Base-by-base conservation (phyloP, 1,140 invertebrate genomes). In the Brachionus rotundiformis region DNA sequence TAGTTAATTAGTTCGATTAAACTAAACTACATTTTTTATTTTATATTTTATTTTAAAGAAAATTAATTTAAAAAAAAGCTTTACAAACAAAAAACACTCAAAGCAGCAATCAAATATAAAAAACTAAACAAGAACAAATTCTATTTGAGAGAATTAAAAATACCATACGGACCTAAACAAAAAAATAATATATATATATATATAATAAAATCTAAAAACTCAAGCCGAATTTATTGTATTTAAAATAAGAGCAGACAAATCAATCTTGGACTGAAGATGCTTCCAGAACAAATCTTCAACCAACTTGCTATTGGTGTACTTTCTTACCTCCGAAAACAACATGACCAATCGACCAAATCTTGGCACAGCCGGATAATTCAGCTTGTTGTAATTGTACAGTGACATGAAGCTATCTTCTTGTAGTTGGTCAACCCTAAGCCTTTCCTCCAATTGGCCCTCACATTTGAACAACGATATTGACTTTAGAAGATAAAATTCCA, bases 401-500 rank as follows among this genome's bases (percentile, higher is more conserved):
- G 76, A 79, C 76, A 79, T 79, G 16, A 79, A 79, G 4, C 47
- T 39, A 10, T 79, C 76, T 11, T 79, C 76, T 54, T 59, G 76
- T 8, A 59, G 16, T n/a, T 39, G 76, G 23, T 79, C 76, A 27
- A 63, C 25, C 47, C 41, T 63, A 1, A 13, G 0, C 33, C 59
- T 79, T 27, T 61, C 76, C n/a, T 61, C 44, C 47, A 63, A 33
- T 31, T 54, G 25, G 19, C 11, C 7, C 8, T 63, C 76, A 11
- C 31, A 31, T 33, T 79, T 79, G 33, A 79, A 79, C 47, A 79
- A 79, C 19, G 76, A 25, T 25, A 79, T 79, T 11, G 76, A 79
- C 31, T 79, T 79, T 8, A 79, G 19, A 7, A 79, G 25, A 79
- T 79, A 79, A 31, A 61, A 79, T 27, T 79, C 76, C 76, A 79